These are phyloP conservation scores for Nothoprocta perdicaria DNA, from an alignment of 2,113 vertebrate species.

Conservation along the genomic window DNA sequence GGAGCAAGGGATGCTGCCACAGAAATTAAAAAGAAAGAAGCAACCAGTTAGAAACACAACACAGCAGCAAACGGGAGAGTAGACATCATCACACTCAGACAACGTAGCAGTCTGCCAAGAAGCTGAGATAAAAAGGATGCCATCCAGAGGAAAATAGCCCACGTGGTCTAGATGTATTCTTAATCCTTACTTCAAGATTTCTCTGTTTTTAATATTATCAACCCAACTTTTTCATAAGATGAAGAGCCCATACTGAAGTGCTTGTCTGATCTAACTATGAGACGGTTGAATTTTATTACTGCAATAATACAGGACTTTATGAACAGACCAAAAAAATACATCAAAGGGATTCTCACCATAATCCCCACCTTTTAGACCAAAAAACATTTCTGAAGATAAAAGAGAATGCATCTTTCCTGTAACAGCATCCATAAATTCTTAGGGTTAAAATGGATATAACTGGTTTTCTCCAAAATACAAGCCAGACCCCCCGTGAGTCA, in stretches of 20 bases:
- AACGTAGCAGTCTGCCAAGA: background rate
- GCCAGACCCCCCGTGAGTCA: background rate
- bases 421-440: background rate
- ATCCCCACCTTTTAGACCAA: background rate
- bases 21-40: constrained; percentile 76
- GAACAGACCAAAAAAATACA: background rate
- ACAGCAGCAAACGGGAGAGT: constrained; percentile 37
- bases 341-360: background rate
- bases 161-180: background rate
- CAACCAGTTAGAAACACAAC: constrained; percentile 66
- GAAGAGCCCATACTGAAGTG: background rate
- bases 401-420: background rate
- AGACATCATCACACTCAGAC: constrained; percentile 35
- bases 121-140: background rate
- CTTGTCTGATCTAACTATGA: background rate
- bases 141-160: background rate
- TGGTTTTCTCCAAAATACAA: background rate
- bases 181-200: background rate
- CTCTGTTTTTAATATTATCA: background rate
- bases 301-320: background rate
- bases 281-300: background rate
- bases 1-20: constrained; percentile 91
- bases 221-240: background rate
- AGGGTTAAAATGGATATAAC: background rate
- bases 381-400: background rate